Evolutionary conservation across 2,113 vertebrate species (phyloP).

Genomic region (Aix galericulata): DNA sequence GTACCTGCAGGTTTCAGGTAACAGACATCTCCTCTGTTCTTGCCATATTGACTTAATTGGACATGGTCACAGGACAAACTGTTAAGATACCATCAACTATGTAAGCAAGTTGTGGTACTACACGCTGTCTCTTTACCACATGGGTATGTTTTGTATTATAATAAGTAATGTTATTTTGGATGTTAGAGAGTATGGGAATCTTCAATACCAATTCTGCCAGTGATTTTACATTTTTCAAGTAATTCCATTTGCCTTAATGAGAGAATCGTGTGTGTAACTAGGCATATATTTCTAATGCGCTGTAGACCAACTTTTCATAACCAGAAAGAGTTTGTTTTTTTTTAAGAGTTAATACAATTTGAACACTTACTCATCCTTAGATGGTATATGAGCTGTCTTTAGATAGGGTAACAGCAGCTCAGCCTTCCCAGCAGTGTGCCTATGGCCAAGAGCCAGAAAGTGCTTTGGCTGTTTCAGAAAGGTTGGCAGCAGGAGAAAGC

Average conservation of each 20-base stretch:
- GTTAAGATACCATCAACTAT: rapidly evolving
- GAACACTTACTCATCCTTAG: too few species aligned
- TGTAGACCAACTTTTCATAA: too few species aligned
- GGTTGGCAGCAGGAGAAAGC: background rate
- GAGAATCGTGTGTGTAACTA: rapidly evolving
- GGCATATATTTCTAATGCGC: background rate
- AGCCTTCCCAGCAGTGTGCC: background rate
- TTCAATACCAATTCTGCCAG: background rate
- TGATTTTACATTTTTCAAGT: background rate
- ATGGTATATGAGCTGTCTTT: background rate
- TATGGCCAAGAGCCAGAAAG: background rate
- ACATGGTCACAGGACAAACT: background rate
- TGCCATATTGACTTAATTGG: too few species aligned
- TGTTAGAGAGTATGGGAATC: background rate
- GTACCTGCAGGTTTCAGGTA: background rate
- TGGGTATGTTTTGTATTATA: background rate
- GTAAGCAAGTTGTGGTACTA: background rate
- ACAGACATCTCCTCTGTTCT: background rate
- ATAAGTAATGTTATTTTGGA: rapidly evolving
- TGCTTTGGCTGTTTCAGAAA: background rate
- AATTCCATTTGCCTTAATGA: background rate
- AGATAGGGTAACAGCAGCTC: background rate
- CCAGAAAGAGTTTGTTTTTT: background rate
- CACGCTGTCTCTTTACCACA: background rate
- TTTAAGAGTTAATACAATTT: background rate